phyloP scores from a whole-genome alignment of 1,140 invertebrate species.

The Tribolium castaneum region DNA sequence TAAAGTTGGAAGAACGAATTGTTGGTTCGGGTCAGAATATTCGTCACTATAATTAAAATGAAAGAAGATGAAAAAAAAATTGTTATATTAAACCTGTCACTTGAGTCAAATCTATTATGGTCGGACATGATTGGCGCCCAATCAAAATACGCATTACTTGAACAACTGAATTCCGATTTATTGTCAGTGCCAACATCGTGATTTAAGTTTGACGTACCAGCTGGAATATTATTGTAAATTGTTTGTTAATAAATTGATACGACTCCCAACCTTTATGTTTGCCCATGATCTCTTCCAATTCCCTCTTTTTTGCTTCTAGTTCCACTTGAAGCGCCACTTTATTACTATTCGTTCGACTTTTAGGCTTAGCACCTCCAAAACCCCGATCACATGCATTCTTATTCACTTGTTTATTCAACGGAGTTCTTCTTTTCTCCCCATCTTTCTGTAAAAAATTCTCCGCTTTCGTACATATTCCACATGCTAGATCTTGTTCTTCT shows the following conservation, averaged over 20 bases:
- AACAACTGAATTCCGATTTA: constrained; percentile 57
- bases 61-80: neutral
- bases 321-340: constrained; percentile 59
- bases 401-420: constrained; percentile 57
- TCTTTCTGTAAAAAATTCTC: constrained; percentile 61
- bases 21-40: constrained; percentile 54
- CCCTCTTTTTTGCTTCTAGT: constrained; percentile 62
- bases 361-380: constrained; percentile 44
- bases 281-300: constrained; percentile 64
- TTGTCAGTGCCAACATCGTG: constrained; percentile 58
- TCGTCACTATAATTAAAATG: constrained; percentile 55
- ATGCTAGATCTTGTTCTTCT: constrained; percentile 53
- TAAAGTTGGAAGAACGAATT: constrained; percentile 40
- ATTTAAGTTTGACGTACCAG: constrained; percentile 60
- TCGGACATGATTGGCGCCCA: constrained; percentile 37
- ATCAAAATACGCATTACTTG: constrained; percentile 41
- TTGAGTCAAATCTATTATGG: constrained; percentile 40
- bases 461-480: constrained; percentile 55
- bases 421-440: constrained; percentile 48
- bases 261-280: constrained; percentile 66
- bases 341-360: constrained; percentile 49
- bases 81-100: constrained; percentile 49
- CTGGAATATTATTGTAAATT: constrained; percentile 47
- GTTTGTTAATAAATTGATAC: too few relatives aligned
- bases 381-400: constrained; percentile 55